These are phyloP conservation scores for Corythoichthys intestinalis DNA, from an alignment of 2,113 vertebrate genomes.

Conservation along the genomic window DNA sequence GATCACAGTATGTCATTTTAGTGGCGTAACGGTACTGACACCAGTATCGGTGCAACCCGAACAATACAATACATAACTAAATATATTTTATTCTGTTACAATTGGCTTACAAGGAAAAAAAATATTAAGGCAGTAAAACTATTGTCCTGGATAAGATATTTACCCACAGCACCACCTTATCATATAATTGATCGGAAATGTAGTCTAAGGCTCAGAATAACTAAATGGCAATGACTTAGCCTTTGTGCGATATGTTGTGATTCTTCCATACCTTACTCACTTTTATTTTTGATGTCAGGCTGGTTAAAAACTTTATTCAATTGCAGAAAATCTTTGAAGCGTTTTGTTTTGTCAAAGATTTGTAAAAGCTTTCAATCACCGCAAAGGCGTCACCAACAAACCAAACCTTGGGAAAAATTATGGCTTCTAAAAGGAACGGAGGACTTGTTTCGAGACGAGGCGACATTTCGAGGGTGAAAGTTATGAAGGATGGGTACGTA, in stretches of 20 bases:
- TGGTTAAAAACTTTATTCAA: not conserved
- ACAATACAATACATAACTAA: not conserved
- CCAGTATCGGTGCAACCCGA: too few relatives aligned
- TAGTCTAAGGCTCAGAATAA: not conserved
- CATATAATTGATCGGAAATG: constrained; percentile 1
- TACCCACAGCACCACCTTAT: not conserved
- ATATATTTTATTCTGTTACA: not conserved
- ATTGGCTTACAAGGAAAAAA: not conserved
- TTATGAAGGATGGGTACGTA: constrained; percentile 74
- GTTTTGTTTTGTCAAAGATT: not conserved
- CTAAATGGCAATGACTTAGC: not conserved
- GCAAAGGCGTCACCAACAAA: not conserved
- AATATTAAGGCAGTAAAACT: not conserved
- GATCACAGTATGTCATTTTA: too few relatives aligned
- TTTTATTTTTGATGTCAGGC: not conserved
- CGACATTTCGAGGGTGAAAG: not conserved
- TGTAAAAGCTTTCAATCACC: not conserved
- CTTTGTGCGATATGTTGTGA: not conserved
- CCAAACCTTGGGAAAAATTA: not conserved
- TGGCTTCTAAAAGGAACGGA: not conserved
- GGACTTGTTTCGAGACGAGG: not conserved
- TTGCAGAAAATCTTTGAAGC: not conserved
- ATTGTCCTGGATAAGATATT: not conserved
- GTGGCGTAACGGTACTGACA: too few relatives aligned
- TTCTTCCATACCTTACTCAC: not conserved